Evolutionary conservation across 2,888 invertebrate genomes (phyloP), one percentile per base, ranked within the genome.

Genomic region (Ophraella communa): DNA sequence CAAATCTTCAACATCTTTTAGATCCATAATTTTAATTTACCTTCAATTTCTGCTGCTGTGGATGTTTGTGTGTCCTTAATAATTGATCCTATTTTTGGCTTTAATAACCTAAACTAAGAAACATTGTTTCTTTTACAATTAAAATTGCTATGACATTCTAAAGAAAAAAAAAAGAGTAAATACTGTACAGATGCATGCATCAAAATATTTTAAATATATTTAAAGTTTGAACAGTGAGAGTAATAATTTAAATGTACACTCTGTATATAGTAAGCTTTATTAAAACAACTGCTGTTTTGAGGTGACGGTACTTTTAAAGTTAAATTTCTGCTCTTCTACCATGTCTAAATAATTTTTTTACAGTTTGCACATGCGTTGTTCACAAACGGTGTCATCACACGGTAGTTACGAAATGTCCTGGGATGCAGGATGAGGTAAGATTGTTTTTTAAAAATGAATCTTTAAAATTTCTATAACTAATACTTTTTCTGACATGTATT

Each of bases 371-470:
- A 66, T 96, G 96, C 83, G 99, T 99, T 79, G 98, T 99, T 71
- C 99, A 99, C 88, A 99, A 99, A 84, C 88, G 98, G 80, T 99
- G 99, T 83, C 98, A 99, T 84, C 91, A 92, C 77, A 91, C 92
- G 70, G 96, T 99, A 73, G 95, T 99, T 77, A 98, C 98, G 79
- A 97, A 96, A 86, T 99, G 99, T 85, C 98, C 98, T 62, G 98
- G 98, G 71, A 95, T 96, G 90, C 95, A 94, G 83, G 94, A 95
- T 81, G 92, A 92, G 88, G 92, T 87, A 80, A 83, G 73, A 67
- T 53, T 67, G 39, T 62, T 68, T 60, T 39, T 42, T 24, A 21
- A 18, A 10, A 35, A n/a, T 18, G 3, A 1, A 42, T 42, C n/a
- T n/a, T n/a, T 18, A 42, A 14, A 42, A 2, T 4, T 17, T 51